Percentiles rank a stretch among this genome's conserved stretches.
phyloP scores from a whole-genome alignment of 2,113 vertebrate genomes.

The Cyphomyrus plagiostoma region DNA sequence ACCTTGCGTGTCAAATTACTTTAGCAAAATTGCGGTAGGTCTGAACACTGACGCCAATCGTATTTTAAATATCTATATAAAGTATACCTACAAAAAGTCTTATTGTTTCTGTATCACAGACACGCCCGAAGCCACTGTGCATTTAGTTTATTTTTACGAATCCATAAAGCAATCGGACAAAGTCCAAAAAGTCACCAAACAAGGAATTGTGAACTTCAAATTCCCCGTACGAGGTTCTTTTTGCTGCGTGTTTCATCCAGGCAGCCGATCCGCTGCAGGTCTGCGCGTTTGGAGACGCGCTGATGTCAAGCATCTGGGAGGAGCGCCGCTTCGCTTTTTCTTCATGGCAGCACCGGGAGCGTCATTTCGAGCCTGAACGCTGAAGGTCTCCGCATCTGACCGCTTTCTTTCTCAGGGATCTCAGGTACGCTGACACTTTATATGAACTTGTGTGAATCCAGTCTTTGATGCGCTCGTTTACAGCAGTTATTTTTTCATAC shows the following conservation, averaged over 20 bases:
- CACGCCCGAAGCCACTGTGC: neutral
- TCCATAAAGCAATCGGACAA: neutral
- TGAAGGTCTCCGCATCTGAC: neutral
- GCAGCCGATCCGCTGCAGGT: neutral
- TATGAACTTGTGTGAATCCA: neutral
- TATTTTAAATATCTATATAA: neutral
- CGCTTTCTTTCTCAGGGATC: neutral
- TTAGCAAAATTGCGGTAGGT: neutral
- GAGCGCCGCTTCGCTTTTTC: constrained; percentile 9
- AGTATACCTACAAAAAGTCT: neutral
- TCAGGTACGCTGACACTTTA: constrained; percentile 19
- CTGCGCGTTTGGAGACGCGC: neutral
- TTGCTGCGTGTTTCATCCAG: neutral
- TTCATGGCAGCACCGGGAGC: neutral
- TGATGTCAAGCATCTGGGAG: constrained; percentile 24
- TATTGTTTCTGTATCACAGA: neutral
- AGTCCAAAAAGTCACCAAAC: neutral
- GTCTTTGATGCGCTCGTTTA: neutral
- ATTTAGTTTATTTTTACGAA: neutral
- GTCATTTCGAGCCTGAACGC: constrained; percentile 11
- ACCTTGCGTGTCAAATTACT: neutral
- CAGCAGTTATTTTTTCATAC: neutral
- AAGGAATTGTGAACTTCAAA: neutral
- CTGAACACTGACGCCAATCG: neutral
- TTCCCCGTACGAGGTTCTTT: neutral